Percentiles rank a stretch among this genome's conserved stretches.
Evolutionary conservation across 2,113 vertebrate species (phyloP).

Genomic region (Onychostoma macrolepis): DNA sequence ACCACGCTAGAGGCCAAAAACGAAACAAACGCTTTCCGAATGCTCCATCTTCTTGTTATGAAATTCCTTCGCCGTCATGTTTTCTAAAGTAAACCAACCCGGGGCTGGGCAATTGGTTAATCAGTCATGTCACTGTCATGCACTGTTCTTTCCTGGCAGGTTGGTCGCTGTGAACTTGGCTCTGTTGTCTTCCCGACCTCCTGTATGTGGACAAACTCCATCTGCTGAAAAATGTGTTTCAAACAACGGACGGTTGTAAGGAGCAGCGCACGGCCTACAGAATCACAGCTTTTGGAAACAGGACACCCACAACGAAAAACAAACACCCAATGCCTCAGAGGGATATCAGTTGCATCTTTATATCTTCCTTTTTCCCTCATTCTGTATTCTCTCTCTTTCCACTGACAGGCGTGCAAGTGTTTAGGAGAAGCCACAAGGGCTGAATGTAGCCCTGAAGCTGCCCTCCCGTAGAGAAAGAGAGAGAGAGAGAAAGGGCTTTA

Average conservation of each 20-base stretch:
- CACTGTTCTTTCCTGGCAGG: constrained; percentile 41
- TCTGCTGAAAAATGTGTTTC: constrained; percentile 41
- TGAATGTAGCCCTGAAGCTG: constrained; percentile 32
- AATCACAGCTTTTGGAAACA: constrained; percentile 35
- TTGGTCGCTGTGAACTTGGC: constrained; percentile 25
- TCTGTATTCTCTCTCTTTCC: constrained; percentile 38
- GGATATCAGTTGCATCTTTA: constrained; percentile 54
- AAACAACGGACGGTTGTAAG: constrained; percentile 50
- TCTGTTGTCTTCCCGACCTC: constrained; percentile 33
- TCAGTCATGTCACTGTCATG: constrained; percentile 15
- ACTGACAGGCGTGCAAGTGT: constrained; percentile 44
- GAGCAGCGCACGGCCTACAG: constrained; percentile 29
- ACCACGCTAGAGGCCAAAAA: neutral
- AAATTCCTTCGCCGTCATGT: constrained; percentile 20
- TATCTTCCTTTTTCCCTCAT: constrained; percentile 18
- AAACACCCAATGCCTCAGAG: constrained; percentile 52
- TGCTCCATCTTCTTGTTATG: neutral
- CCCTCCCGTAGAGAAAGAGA: constrained; percentile 18
- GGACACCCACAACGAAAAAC: constrained; percentile 54
- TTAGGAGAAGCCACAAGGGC: constrained; percentile 41
- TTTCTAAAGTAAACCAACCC: constrained; percentile 34
- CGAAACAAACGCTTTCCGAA: constrained; percentile 13
- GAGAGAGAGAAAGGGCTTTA: neutral
- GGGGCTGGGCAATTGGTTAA: neutral
- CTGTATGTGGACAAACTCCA: constrained; percentile 21